These are phyloP conservation scores for Bufo gargarizans DNA, from an alignment of 2,113 vertebrate genomes.

Conservation along the genomic window DNA sequence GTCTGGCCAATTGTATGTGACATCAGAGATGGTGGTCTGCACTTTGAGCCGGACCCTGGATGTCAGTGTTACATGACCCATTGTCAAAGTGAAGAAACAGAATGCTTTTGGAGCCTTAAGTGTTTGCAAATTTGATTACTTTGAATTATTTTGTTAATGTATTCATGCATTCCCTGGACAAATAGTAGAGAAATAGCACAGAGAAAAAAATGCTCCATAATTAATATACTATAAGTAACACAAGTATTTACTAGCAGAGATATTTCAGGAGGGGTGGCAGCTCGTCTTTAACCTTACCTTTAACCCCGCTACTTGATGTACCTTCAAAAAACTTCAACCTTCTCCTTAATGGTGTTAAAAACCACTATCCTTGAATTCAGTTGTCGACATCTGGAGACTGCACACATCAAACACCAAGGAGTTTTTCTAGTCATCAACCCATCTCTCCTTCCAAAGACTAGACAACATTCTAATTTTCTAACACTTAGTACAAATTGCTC, in stretches of 20 bases:
- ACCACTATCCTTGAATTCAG: neutral
- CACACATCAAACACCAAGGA: neutral
- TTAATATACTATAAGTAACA: neutral
- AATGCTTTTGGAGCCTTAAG: no score
- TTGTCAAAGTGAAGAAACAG: no score
- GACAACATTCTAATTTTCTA: slow-evolving; percentile 12
- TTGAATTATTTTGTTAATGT: no score
- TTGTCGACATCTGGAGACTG: neutral
- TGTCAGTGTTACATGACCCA: no score
- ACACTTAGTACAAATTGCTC: slow-evolving; percentile 31
- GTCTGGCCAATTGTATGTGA: no score
- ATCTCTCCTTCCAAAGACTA: neutral
- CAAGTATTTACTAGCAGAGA: neutral
- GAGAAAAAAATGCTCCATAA: neutral
- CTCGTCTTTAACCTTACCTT: neutral
- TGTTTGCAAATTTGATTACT: no score
- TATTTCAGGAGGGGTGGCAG: neutral
- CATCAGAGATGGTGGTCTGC: no score
- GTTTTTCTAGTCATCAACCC: neutral
- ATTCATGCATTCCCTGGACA: neutral
- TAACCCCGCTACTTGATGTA: neutral
- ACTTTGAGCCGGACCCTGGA: no score
- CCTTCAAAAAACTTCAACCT: neutral
- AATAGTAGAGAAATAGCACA: neutral
- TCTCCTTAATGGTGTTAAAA: neutral